phyloP scores from a whole-genome alignment of 1,140 invertebrate genomes.

The Acyrthosiphon pisum region DNA sequence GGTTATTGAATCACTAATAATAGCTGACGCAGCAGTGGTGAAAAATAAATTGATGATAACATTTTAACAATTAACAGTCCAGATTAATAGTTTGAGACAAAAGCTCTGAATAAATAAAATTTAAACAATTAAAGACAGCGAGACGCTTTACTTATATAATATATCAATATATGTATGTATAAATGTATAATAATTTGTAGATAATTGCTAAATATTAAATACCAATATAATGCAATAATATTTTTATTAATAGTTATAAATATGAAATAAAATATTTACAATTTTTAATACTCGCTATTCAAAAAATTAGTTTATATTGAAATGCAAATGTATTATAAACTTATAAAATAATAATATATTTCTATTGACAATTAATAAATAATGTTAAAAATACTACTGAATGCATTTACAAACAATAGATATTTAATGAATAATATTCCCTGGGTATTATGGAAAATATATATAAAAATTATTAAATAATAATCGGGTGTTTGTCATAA shows the following conservation, averaged over 20 bases:
- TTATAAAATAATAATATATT: not conserved
- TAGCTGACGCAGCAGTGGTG: not conserved
- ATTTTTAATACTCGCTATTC: not conserved
- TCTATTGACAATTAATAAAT: not conserved
- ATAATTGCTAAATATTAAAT: not conserved
- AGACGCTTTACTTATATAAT: not conserved
- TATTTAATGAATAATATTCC: not conserved
- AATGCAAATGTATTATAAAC: not conserved
- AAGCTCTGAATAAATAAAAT: not conserved
- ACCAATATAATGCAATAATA: not conserved
- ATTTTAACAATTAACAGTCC: not conserved
- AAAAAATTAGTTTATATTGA: not conserved
- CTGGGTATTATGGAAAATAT: no score
- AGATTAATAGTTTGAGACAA: not conserved
- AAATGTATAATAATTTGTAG: not conserved
- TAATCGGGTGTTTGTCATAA: no score
- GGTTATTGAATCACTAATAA: constrained; percentile 10
- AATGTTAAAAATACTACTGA: not conserved
- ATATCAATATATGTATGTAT: not conserved
- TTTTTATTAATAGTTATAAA: not conserved
- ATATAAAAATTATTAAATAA: no score
- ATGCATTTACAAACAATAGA: not conserved
- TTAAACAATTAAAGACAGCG: not conserved
- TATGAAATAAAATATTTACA: not conserved
- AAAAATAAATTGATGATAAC: not conserved